Base-by-base conservation (phyloP, 2,888 invertebrate genomes). In the Drosophila phalerata region DNA sequence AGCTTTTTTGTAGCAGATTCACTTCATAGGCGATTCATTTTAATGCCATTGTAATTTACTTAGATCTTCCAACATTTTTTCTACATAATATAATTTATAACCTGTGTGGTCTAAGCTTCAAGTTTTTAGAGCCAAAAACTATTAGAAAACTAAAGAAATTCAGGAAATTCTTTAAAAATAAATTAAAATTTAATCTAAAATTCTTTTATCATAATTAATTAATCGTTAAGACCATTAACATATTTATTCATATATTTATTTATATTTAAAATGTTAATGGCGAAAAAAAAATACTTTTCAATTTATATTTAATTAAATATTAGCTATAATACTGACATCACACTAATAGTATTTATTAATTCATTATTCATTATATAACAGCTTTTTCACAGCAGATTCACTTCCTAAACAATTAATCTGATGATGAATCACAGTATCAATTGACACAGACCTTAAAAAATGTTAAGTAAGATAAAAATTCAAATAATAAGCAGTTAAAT, bases 401-500 rank as follows among this genome's bases (percentile, higher is more conserved):
- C 43, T 43, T 47, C 45, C 37, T 47, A 15, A 57, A 30, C 19
- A 28, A 49, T 22, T 49, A 58, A 49, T 28, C 30, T 58, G 5
- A 13, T 6, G 9, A 19, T 74, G 49, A 66, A 66, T 63, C 65
- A 69, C 49, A 0, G 19, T 34, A 37, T 63, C 53, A 60, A 61
- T 66, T 57, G 57, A 65, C 49, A 58, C 37, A 63, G 38, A 19
- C n/a, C 34, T 32, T 42, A 22, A 61, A 42, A 32, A 32, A 42
- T 28, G 28, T 45, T 40, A 28, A 43, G 43, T 45, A 56, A 66
- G 22, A 17, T 19, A 25, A 48, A 56, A 40, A 51, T 43, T 25
- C 65, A 64, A 64, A 58, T 34, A 57, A 49, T 48, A 69, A 58
- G 30, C 63, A 56, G 40, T 37, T 49, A 53, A 69, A 38, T 64